phyloP scores from a whole-genome alignment of 37 sponge, comb jelly and placozoan species.

The Hexactinellida sp. region DNA sequence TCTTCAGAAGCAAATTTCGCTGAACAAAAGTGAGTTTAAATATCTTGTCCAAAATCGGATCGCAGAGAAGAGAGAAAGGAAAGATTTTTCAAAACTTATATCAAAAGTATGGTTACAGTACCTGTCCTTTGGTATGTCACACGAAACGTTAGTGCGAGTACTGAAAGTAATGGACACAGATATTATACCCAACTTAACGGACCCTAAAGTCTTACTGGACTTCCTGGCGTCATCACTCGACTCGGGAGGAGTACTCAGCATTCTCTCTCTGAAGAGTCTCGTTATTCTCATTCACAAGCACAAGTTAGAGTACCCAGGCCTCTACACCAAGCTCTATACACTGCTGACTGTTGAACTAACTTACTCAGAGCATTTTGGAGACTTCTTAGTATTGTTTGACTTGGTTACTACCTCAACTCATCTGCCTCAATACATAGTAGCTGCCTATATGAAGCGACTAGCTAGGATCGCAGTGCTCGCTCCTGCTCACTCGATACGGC shows the following conservation, averaged over 20 bases:
- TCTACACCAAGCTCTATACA: conserved; percentile 71
- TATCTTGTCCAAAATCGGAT: background rate
- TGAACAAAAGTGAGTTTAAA: background rate
- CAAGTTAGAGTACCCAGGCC: conserved; percentile 88
- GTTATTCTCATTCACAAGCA: conserved; percentile 79
- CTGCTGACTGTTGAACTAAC: conserved; percentile 48
- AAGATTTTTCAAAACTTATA: background rate
- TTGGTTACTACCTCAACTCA: conserved; percentile 71
- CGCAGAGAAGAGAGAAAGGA: background rate
- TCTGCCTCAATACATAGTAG: conserved; percentile 83
- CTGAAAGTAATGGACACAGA: conserved; percentile 52
- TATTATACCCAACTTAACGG: conserved; percentile 79
- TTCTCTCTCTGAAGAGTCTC: conserved; percentile 90
- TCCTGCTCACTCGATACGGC: conserved; percentile 52
- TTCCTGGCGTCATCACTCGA: conserved; percentile 76
- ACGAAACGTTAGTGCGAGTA: conserved; percentile 20
- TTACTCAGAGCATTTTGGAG: conserved; percentile 44
- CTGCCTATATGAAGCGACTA: conserved; percentile 83
- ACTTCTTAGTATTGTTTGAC: conserved; percentile 79
- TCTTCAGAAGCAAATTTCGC: background rate
- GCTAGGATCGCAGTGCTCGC: conserved; percentile 58
- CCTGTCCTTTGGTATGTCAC: conserved; percentile 14
- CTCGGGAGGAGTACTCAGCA: conserved; percentile 67
- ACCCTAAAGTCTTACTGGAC: conserved; percentile 79
- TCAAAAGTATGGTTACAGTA: conserved; percentile 21